A percentile compares a stretch with the other conserved stretches of the same genome.
Evolutionary conservation across 2,113 vertebrate genomes (phyloP).

Genomic region (Axis porcinus): DNA sequence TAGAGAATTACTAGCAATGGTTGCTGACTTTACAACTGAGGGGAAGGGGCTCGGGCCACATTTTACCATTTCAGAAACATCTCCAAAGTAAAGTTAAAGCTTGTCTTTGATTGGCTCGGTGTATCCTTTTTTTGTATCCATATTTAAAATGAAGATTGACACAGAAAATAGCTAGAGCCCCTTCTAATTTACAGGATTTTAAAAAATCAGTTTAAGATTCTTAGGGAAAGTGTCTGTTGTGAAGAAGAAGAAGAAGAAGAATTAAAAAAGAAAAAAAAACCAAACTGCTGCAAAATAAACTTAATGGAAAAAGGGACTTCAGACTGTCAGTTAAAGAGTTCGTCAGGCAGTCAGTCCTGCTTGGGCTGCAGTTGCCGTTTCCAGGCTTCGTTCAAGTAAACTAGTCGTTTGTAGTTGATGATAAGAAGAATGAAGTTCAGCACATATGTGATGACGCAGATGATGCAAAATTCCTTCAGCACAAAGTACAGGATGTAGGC

Average conservation of each 20-base stretch:
- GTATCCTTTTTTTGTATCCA: conserved; percentile 75
- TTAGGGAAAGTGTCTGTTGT: conserved; percentile 81
- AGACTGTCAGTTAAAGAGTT: conserved; percentile 88
- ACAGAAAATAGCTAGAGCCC: conserved; percentile 80
- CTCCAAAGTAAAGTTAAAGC: conserved; percentile 87
- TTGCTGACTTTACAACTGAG: conserved; percentile 76
- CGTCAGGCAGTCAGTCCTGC: conserved; percentile 89
- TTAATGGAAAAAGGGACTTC: conserved; percentile 95
- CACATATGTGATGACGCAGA: conserved; percentile 93
- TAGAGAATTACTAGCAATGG: conserved; percentile 78
- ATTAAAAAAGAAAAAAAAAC: conserved; percentile 56
- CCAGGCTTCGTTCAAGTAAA: conserved; percentile 99
- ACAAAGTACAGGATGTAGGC: conserved; percentile 99
- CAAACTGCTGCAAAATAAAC: conserved; percentile 93
- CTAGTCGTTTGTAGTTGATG: conserved; percentile 99
- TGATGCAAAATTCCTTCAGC: conserved; percentile 98
- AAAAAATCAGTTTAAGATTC: conserved; percentile 81
- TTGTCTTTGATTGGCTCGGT: conserved; percentile 82
- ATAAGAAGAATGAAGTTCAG: conserved; percentile 99
- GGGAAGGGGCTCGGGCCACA: conserved; percentile 58
- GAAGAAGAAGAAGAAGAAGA: conserved; percentile 76
- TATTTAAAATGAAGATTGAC: conserved; percentile 78
- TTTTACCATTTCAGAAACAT: conserved; percentile 80
- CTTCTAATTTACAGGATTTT: conserved; percentile 77
- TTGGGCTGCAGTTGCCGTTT: conserved; percentile 96